Percentiles rank a stretch among this genome's conserved stretches.
These are phyloP conservation scores for Oscheius sp. DNA, from an alignment of 2,888 invertebrate genomes.

Conservation along the genomic window DNA sequence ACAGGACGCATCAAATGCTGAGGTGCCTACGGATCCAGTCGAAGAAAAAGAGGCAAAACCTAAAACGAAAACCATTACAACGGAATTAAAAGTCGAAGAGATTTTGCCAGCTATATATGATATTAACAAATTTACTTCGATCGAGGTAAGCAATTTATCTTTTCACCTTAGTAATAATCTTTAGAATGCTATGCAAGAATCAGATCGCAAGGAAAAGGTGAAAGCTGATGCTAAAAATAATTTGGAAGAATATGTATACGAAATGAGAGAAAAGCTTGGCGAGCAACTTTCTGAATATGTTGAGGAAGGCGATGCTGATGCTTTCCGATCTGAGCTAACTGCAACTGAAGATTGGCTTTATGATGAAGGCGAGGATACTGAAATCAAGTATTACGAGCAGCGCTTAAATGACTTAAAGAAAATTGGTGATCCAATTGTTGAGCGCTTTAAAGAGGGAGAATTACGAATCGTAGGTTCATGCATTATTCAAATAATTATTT, in stretches of 20 bases:
- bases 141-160: conserved; percentile 78
- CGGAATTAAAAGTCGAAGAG: conserved; percentile 86
- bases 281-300: conserved; percentile 82
- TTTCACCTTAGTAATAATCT: no score
- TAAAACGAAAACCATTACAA: conserved; percentile 84
- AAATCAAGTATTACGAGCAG: conserved; percentile 75
- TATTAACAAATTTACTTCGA: conserved; percentile 82
- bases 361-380: conserved; percentile 93
- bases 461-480: conserved; percentile 76
- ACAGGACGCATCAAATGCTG: conserved; percentile 8
- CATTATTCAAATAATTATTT: background rate
- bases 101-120: conserved; percentile 79
- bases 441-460: conserved; percentile 83
- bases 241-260: conserved; percentile 97
- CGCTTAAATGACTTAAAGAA: conserved; percentile 75
- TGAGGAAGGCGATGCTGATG: conserved; percentile 74
- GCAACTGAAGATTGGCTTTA: conserved; percentile 95
- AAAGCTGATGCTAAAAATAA: conserved; percentile 94
- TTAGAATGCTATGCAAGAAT: conserved; percentile 76
- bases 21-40: conserved; percentile 20
- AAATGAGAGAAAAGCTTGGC: conserved; percentile 86
- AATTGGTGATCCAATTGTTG: conserved; percentile 88
- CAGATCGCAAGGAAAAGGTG: conserved; percentile 91
- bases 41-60: conserved; percentile 71
- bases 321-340: conserved; percentile 77